Evolutionary conservation across 2,797 vertebrate species (phyloP), one percentile per base, ranked within the genome.

Genomic region (Tarsius wallacei): DNA sequence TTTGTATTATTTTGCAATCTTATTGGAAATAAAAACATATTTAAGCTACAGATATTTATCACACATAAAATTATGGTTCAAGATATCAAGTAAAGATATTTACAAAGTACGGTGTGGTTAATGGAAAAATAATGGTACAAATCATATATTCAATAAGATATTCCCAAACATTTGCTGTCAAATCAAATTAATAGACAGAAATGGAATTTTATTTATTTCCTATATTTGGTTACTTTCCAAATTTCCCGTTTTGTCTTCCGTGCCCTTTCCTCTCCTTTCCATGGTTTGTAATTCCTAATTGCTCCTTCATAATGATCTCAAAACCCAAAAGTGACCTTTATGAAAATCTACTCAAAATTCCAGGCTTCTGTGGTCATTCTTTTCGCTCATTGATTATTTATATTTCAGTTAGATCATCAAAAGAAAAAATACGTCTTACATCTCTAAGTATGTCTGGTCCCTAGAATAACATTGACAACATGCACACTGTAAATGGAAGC

Each of bases 371-470:
- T 47, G 61, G 51, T 66, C 36, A 74, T 85, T 94, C 3, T 33
- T 17, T 97, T 95, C 76, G 49, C 28, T 90, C 73, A 53, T 2
- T 28, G 49, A 73, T 90, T 91, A 6, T 89, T 96, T 88, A 95
- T 10, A 86, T 19, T 73, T 77, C 55, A 47, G 5, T 89, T 93
- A 84, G 42, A 74, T 87, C 21, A 90, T 82, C 68, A 93, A 49
- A n/a, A 85, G 26, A 33, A 22, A 90, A 90, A 94, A 63, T 86
- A 59, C 53, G 55, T 66, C 86, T 95, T 63, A 70, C 16, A 51
- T 86, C 53, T 93, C 10, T 90, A 80, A 93, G 85, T 66, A 49
- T 26, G 13, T 81, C n/a, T 93, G 77, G 81, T 64, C 87, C 61
- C 71, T 76, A 51, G 63, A 93, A 55, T 73, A 86, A 78, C 14